Evolutionary conservation across 92 coral and sea anemone genomes (phyloP), one percentile per base, ranked within the genome.

Genomic region (Actinostola sp.): DNA sequence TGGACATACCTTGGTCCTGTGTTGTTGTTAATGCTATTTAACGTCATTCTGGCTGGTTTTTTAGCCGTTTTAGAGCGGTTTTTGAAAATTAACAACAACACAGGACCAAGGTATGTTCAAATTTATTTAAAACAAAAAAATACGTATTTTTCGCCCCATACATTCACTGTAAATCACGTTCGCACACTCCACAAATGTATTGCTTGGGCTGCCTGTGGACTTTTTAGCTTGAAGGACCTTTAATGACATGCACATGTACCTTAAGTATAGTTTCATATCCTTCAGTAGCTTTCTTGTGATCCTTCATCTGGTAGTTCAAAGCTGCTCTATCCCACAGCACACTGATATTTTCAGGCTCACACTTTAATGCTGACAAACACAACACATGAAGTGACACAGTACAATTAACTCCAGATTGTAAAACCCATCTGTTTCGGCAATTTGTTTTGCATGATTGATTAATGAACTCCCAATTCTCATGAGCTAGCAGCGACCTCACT

Each of bases 291-390:
- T 95, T 95, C 86, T 95, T 95, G 13, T 74, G 59, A 33, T 88
- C 92, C 20, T 83, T 85, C 86, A 95, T 82, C 41, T 91, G 91
- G 65, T 88, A 92, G 48, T 84, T 82, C 65, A 95, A 63, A 12
- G 99, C 94, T 29, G 95, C 99, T 75, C 86, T 85, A 44, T 87
- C 93, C 92, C 91, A 91, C 27, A 91, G 60, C 30, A 95, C 62
- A 42, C 80, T 85, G 14, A 88, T 43, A 70, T 91, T 88, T 16
- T 73, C 68, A 20, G 97, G 99, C 10, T 91, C 92, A 57, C 75
- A 19, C 83, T 95, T 95, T 56, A 89, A 69, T 15, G 99, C 99
- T 95, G 42, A 24, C 50, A 75, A 48, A 17, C 13, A 48, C 54
- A 48, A 9, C 13, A n/a, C n/a, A n/a, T n/a, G n/a, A n/a, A n/a